A percentile compares a stretch with the other conserved stretches of the same genome.
phyloP scores from a whole-genome alignment of 1,140 invertebrate species.

The Pissodes strobi region DNA sequence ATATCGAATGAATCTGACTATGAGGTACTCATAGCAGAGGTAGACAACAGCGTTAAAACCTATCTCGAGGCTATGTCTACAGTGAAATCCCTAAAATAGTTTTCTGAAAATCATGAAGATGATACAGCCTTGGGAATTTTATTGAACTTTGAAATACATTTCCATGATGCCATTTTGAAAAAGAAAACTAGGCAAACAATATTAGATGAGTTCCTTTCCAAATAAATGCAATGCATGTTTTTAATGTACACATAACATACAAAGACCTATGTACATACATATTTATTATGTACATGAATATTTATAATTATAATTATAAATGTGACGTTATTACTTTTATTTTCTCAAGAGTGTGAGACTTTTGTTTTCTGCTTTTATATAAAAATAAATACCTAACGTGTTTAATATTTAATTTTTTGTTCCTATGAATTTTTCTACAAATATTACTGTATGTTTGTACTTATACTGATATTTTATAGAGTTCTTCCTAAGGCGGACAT shows the following conservation, averaged over 20 bases:
- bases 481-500: background rate
- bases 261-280: background rate
- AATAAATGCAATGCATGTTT: too few relatives aligned
- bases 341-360: too few relatives aligned
- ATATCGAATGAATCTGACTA: background rate
- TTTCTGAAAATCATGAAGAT: background rate
- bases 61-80: background rate
- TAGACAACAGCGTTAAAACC: background rate
- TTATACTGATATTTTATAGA: background rate
- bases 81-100: too few relatives aligned
- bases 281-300: background rate
- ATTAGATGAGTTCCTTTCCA: too few relatives aligned
- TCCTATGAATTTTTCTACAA: background rate
- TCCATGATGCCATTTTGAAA: background rate
- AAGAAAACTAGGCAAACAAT: slow-evolving; percentile 3
- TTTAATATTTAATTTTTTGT: background rate
- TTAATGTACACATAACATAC: background rate
- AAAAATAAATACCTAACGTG: background rate
- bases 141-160: slow-evolving; percentile 9
- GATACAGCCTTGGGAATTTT: background rate
- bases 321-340: too few relatives aligned
- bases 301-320: too few relatives aligned
- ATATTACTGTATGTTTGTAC: background rate
- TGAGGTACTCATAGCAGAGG: background rate
- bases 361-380: background rate